A percentile compares a stretch with the other conserved stretches of the same genome.
Evolutionary conservation across 2,113 vertebrate species (phyloP).

Genomic region (Chrysemys picta): DNA sequence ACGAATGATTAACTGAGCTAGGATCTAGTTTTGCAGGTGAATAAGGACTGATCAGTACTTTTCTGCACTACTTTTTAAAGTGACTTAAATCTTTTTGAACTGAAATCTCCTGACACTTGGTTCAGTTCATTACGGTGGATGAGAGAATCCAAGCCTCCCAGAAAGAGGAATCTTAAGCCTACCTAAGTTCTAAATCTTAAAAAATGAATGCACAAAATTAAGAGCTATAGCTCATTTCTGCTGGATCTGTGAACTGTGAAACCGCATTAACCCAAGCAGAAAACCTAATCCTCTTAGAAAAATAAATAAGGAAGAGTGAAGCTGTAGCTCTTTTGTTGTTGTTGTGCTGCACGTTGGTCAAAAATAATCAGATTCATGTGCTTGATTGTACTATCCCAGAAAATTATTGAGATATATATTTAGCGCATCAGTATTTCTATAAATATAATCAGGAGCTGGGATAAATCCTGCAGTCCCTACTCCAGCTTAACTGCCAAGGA

Average conservation of each 20-base stretch:
- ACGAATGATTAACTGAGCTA: background rate
- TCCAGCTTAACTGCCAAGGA: background rate
- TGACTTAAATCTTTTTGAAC: background rate
- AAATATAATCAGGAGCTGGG: background rate
- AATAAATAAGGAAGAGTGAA: background rate
- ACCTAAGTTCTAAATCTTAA: background rate
- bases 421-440: background rate
- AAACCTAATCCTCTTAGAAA: background rate
- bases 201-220: constrained; percentile 30
- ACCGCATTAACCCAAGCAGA: background rate
- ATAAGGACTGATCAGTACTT: background rate
- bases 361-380: background rate
- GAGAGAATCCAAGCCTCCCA: background rate
- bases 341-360: background rate
- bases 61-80: background rate
- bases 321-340: background rate
- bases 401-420: background rate
- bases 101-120: background rate
- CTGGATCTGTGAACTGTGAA: constrained; percentile 9
- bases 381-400: background rate
- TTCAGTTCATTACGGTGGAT: background rate
- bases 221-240: background rate
- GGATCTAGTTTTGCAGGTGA: background rate
- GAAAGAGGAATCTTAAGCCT: constrained; percentile 21
- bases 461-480: background rate